Evolutionary conservation across 2,888 invertebrate species (phyloP).

Genomic region (Himalopsyche tibetana): DNA sequence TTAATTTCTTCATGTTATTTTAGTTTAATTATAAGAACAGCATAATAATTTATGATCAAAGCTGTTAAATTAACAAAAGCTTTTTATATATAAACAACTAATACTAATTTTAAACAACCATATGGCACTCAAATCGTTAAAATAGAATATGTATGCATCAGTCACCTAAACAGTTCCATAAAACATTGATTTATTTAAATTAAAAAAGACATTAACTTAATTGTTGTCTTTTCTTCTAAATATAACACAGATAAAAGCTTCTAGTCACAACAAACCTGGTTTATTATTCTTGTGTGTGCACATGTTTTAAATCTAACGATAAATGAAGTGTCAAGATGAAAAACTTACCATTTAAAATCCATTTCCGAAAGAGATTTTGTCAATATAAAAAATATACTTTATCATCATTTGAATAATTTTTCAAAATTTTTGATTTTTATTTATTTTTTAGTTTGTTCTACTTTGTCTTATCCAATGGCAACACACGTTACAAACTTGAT

Average conservation of each 20-base stretch:
- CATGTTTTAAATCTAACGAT: constrained; percentile 7
- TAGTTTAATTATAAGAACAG: too few relatives aligned
- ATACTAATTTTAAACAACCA: not conserved
- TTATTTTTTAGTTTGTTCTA: too few relatives aligned
- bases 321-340: not conserved
- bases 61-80: too few relatives aligned
- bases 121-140: not conserved
- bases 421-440: too few relatives aligned
- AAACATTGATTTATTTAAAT: not conserved
- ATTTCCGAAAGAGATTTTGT: too few relatives aligned
- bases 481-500: too few relatives aligned
- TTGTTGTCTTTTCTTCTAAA: constrained; percentile 21
- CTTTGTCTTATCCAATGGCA: too few relatives aligned
- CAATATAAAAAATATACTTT: too few relatives aligned
- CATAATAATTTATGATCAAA: too few relatives aligned
- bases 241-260: constrained; percentile 18
- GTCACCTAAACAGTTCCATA: not conserved
- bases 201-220: not conserved
- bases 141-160: not conserved
- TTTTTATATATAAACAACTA: too few relatives aligned
- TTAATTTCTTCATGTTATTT: too few relatives aligned
- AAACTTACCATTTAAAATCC: not conserved
- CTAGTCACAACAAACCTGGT: not conserved
- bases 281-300: not conserved
- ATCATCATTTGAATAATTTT: too few relatives aligned